phyloP scores from a whole-genome alignment of 2,797 vertebrate species.

The Danio aesculapii region DNA sequence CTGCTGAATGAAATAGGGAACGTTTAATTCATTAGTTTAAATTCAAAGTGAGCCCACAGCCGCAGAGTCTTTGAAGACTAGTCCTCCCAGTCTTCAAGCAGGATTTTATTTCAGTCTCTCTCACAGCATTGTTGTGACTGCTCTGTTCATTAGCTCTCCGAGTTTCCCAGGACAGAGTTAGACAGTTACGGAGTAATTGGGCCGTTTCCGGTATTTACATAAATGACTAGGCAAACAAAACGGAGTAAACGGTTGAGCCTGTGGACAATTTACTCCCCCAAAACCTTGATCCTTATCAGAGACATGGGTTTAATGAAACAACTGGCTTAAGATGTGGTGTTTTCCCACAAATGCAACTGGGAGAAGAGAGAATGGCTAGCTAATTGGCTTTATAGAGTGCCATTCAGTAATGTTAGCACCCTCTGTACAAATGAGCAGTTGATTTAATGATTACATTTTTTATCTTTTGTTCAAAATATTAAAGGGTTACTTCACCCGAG shows the following conservation, averaged over 20 bases:
- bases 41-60: conserved; percentile 16
- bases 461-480: too few species aligned
- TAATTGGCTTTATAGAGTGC: background rate
- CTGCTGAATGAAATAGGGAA: background rate
- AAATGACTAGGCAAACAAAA: conserved; percentile 65
- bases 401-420: too few species aligned
- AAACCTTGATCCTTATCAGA: conserved; percentile 73
- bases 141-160: conserved; percentile 61
- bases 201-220: conserved; percentile 69
- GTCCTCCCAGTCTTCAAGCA: background rate
- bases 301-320: conserved; percentile 69
- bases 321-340: conserved; percentile 58
- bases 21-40: background rate
- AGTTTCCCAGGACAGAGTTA: conserved; percentile 53
- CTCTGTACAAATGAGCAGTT: too few species aligned
- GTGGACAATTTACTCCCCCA: conserved; percentile 60
- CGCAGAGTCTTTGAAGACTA: conserved; percentile 26
- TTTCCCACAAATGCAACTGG: conserved; percentile 38
- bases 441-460: too few species aligned
- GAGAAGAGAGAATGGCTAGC: background rate
- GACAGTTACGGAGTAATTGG: conserved; percentile 64
- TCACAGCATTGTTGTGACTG: conserved; percentile 64
- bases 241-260: conserved; percentile 63
- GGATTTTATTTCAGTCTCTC: conserved; percentile 33
- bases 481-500: too few species aligned